Base-by-base conservation (phyloP, 2,797 vertebrate species). In the Falco rusticolus region DNA sequence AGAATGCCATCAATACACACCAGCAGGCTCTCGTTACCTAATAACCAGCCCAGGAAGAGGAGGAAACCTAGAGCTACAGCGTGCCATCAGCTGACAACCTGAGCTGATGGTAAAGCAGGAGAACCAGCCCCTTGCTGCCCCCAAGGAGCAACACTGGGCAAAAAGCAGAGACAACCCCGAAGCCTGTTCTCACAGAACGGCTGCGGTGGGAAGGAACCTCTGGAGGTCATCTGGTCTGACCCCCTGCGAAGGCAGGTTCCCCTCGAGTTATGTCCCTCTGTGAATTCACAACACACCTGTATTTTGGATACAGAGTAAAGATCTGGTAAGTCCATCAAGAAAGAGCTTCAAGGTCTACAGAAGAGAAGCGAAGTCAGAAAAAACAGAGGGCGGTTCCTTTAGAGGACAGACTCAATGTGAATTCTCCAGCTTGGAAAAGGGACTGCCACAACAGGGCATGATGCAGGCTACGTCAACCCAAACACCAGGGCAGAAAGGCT, bases 111-210 rank as follows among this genome's bases (percentile, higher is more conserved):
- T 13, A 18, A 16, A 59, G 43, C 14, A 56, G 66, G 26, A 88
- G 31, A 59, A 45, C 19, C 39, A 47, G 43, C 39, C 31, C 33
- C 45, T 74, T 9, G 3, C 59, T 21, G 65, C 11, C 31, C 33
- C 26, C 41, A 11, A 24, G 0, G 4, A 53, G 54, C 47, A 53
- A 66, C 0, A 2, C 16, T 3, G 25, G 14, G 34, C 34, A 17
- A 47, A 17, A 29, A 82, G 63, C 39, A n/a, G 56, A 56, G 41
- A 21, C 14, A 31, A 54, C 29, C 41, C 87, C 41, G 24, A 17
- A 53, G 41, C 50, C 21, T 2, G 1, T 33, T 14, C 43, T 43
- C 43, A 43, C 43, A 43, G 43, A 43, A 43, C 43, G 43, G 43
- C 16, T 16, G 14, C 15, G 43, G 14, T 16, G 15, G 43, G 43